Percentiles rank a stretch among this genome's conserved stretches.
Evolutionary conservation across 2,113 vertebrate genomes (phyloP).

Genomic region (Ondatra zibethicus): DNA sequence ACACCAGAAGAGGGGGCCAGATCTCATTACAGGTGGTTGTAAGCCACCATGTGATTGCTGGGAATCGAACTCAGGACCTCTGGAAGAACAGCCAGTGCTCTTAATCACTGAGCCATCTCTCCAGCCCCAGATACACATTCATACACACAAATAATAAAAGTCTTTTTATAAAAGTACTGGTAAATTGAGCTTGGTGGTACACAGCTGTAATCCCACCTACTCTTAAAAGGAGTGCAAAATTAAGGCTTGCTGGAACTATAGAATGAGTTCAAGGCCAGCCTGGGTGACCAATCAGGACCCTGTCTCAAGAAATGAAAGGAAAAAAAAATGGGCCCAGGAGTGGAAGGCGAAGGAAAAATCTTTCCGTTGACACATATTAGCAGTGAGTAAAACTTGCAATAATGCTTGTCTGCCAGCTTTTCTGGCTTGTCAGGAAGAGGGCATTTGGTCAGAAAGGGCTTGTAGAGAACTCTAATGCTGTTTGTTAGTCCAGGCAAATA

Average conservation of each 20-base stretch:
- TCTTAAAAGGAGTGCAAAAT: background rate
- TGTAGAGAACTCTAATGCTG: background rate
- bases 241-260: background rate
- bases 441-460: slow-evolving; percentile 22
- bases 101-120: no score
- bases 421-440: background rate
- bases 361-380: background rate
- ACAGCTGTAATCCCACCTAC: background rate
- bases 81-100: no score
- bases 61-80: no score
- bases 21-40: no score
- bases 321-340: no score
- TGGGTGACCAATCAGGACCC: background rate
- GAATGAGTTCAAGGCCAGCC: background rate
- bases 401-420: background rate
- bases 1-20: no score
- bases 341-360: background rate
- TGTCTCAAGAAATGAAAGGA: background rate
- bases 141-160: background rate
- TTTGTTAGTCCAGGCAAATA: background rate
- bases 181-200: background rate
- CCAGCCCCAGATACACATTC: background rate
- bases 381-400: slow-evolving; percentile 23
- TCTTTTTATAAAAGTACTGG: background rate
- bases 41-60: no score